Conservation (phyloP, 2,797 vertebrate species). For the Natrix natrix region DNA sequence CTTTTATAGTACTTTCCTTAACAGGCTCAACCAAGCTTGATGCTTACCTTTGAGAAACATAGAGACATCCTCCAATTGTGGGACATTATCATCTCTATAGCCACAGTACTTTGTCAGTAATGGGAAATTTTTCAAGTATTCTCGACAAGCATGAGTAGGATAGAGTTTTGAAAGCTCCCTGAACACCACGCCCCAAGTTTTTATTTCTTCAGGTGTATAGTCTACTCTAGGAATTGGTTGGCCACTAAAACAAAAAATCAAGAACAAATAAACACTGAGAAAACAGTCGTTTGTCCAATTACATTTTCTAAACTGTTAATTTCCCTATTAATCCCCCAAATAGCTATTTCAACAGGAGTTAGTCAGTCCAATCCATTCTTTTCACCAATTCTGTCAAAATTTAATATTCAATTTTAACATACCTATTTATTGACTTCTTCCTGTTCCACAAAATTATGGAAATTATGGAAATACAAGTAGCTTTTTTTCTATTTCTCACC, state of each 20-base stretch:
- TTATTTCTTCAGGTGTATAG: constrained; percentile 89
- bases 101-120: constrained; percentile 89
- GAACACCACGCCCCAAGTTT: constrained; percentile 92
- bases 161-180: constrained; percentile 92
- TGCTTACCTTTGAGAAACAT: constrained; percentile 87
- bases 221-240: constrained; percentile 89
- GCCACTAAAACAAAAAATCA: constrained; percentile 72
- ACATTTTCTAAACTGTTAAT: background rate
- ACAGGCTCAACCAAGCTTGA: background rate
- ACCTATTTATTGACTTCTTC: background rate
- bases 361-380: background rate
- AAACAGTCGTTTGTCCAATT: background rate
- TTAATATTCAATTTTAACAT: background rate
- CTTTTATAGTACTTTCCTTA: background rate
- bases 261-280: background rate
- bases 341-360: background rate
- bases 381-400: background rate
- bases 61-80: constrained; percentile 93
- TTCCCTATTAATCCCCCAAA: background rate
- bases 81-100: constrained; percentile 93
- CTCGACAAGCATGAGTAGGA: constrained; percentile 92
- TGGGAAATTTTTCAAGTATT: constrained; percentile 94
- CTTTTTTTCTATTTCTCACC: constrained; percentile 23
- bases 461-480: constrained; percentile 15
- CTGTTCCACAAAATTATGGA: background rate